Evolutionary conservation across 2,888 invertebrate species (phyloP), one percentile per base, ranked within the genome.

Genomic region (Noctua pronuba): DNA sequence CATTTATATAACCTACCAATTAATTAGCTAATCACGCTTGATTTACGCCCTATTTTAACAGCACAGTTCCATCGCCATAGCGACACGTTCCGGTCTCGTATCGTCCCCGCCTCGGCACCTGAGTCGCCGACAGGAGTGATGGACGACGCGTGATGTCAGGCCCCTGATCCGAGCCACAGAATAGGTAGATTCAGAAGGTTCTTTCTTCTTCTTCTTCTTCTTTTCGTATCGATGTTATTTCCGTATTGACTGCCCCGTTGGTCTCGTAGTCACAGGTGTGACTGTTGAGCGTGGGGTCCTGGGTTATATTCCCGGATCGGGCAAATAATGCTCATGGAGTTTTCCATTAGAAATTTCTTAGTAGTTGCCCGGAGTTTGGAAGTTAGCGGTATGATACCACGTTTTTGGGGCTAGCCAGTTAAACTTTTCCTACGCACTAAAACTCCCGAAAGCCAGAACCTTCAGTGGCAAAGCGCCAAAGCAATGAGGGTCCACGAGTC

Each of bases 101-200:
- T 86, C 79, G 78, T 68, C 58, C 75, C 84, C 82, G 82, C 81
- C 89, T 79, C 88, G 91, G 85, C 93, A 92, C 92, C 93, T 93
- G 92, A 93, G 90, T 87, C 88, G 92, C 74, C 69, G 92, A 92
- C 92, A 92, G 86, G 71, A 79, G 80, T 93, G 93, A 93, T 92
- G 90, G 92, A 93, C 92, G 90, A 88, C 88, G 80, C 78, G 52
- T 44, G n/a, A 38, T 55, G 78, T 60, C 67, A 66, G 72, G 58
- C 72, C 82, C 77, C 77, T 71, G 68, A 73, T 73, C 52, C 64
- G 46, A 64, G 41, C 76, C 81, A 70, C 49, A 55, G 65, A 41
- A 7, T 8, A 65, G 18, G 6, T 65, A 41, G 1, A 41, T 8
- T 18, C 65, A 65, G 65, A 65, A 65, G 65, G 38, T 60, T 60